These are phyloP conservation scores for Cladopsammia gracilis DNA, from an alignment of 64 coral and sea anemone species.

Conservation along the genomic window DNA sequence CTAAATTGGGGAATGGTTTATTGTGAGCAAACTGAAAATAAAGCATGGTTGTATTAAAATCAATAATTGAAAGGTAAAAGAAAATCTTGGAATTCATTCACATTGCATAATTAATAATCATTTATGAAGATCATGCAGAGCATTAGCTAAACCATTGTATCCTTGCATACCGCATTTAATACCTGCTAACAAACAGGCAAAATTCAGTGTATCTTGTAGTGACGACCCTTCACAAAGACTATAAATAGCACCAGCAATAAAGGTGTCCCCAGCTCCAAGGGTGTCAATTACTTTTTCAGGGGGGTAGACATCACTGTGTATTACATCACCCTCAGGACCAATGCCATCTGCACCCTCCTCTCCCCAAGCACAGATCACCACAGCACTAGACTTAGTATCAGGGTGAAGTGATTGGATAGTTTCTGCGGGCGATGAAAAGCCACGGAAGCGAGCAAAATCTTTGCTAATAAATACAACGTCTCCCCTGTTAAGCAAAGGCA, in stretches of 20 bases:
- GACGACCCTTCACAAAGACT: constrained; percentile 37
- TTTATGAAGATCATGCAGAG: not conserved
- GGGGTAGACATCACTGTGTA: constrained; percentile 46
- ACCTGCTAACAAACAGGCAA: constrained; percentile 85
- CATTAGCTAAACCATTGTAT: constrained; percentile 50
- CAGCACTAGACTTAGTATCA: constrained; percentile 12
- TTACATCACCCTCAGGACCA: constrained; percentile 24
- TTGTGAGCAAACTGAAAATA: too few species aligned
- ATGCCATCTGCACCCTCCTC: constrained; percentile 75
- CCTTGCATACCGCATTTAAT: constrained; percentile 86
- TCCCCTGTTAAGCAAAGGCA: constrained; percentile 35
- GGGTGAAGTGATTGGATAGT: constrained; percentile 44
- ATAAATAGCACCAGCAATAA: constrained; percentile 78
- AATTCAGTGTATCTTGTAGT: constrained; percentile 63
- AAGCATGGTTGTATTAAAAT: too few species aligned
- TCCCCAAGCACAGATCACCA: constrained; percentile 78
- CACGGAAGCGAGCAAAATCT: constrained; percentile 77
- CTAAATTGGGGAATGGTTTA: too few species aligned
- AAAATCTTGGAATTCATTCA: too few species aligned
- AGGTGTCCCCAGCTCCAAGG: constrained; percentile 89
- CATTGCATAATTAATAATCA: too few species aligned
- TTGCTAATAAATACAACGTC: constrained; percentile 88
- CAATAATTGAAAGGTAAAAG: too few species aligned
- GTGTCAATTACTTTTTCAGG: constrained; percentile 78
- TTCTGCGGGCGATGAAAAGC: constrained; percentile 52